These are phyloP conservation scores for Porites divaricata DNA, from an alignment of 92 coral and sea anemone species.

Conservation along the genomic window DNA sequence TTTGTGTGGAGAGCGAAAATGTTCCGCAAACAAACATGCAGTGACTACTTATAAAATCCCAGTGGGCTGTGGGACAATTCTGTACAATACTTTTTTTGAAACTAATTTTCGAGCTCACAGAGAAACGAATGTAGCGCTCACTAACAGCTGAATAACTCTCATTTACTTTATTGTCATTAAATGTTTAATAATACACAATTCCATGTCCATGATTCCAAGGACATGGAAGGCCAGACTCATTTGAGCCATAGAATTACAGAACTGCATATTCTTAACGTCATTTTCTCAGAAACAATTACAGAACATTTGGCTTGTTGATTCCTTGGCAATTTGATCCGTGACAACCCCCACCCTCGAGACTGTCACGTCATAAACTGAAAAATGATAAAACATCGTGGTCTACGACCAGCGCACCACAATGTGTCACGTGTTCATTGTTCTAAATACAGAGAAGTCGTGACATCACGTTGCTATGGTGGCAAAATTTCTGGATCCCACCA, in stretches of 20 bases:
- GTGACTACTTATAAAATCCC: no score
- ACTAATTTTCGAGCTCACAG: background rate
- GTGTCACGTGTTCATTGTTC: slow-evolving; percentile 12
- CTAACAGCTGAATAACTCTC: background rate
- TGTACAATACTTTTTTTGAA: background rate
- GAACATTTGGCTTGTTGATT: background rate
- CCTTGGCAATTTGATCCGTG: background rate
- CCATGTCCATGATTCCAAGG: background rate
- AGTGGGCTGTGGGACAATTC: no score
- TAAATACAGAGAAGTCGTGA: background rate
- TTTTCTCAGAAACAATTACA: background rate
- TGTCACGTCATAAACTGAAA: background rate
- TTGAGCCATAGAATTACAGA: slow-evolving; percentile 6
- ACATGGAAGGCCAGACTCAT: background rate
- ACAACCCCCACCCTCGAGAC: background rate
- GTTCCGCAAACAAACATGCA: no score
- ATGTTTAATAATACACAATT: background rate
- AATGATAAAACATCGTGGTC: background rate
- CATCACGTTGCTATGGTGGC: background rate
- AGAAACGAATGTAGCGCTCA: background rate
- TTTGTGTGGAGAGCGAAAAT: no score
- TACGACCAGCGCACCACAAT: slow-evolving; percentile 36
- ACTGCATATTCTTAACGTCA: background rate
- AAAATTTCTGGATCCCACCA: no score
- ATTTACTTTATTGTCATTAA: slow-evolving; percentile 1